Evolutionary conservation across 2,888 invertebrate genomes (phyloP), one percentile per base, ranked within the genome.

Genomic region (Liodrosophila aerea): DNA sequence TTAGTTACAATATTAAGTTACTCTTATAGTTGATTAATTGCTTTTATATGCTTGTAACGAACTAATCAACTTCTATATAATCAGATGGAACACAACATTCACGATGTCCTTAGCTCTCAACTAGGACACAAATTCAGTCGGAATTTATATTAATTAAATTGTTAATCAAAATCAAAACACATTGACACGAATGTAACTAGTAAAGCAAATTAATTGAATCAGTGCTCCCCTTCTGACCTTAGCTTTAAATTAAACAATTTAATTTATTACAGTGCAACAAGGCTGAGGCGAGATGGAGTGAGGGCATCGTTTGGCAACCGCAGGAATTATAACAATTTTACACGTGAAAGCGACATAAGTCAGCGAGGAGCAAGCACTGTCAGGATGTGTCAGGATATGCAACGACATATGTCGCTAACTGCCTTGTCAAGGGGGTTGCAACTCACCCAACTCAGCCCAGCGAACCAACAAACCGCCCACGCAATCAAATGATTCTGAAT

Each of bases 331-430:
- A 85, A 75, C 86, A 85, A 85, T 72, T 87, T 88, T 87, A 85
- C 88, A 88, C 88, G 88, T 85, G 69, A 87, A 72, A 76, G 86
- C 82, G 86, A 69, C 87, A 87, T 87, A 88, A 88, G 87, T 88
- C 88, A 88, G 76, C 61, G 4, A 22, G 22, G 2, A 5, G 22
- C 22, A 22, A 22, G 22, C 76, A 47, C 60, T 54, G n/a, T 15
- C 34, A 49, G 69, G 68, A 85, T 85, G 81, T 85, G 44, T 51
- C 73, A 11, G 33, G 11, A 11, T 4, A 86, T 85, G 83, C 84
- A 45, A 53, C 73, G 78, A 83, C 88, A 88, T 86, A 88, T 88
- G 88, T 86, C 84, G 74, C 59, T 65, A 71, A 67, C 68, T 70
- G 66, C 46, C 66, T 68, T 62, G 63, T 51, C 50, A 58, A 39